Percentiles rank a stretch among this genome's conserved stretches.
Evolutionary conservation across 2,113 vertebrate genomes (phyloP).

Genomic region (Mirounga angustirostris): DNA sequence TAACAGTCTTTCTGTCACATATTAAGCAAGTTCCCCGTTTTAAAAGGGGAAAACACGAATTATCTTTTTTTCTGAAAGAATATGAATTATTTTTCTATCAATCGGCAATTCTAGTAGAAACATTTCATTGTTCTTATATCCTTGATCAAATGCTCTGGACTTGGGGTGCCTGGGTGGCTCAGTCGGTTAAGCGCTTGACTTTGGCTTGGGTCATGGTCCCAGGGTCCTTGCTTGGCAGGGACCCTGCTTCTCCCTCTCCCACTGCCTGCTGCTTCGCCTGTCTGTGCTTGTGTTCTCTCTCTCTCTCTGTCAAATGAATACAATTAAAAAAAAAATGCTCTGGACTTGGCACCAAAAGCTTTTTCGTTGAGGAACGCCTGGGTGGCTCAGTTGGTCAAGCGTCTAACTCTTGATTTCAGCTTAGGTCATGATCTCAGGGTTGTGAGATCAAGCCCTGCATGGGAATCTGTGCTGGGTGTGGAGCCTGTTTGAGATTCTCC

Average conservation of each 20-base stretch:
- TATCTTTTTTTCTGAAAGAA: not conserved
- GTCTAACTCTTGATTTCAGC: too few species aligned
- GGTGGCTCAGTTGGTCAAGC: not conserved
- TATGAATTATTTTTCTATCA: not conserved
- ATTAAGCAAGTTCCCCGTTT: not conserved
- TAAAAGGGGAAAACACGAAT: not conserved
- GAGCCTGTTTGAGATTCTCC: not conserved
- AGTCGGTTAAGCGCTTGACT: not conserved
- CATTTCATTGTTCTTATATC: not conserved
- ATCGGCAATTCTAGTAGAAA: not conserved
- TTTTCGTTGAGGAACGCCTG: not conserved
- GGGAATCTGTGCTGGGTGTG: not conserved
- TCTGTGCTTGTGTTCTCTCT: too few species aligned
- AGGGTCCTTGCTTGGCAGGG: too few species aligned
- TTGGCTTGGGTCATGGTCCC: too few species aligned
- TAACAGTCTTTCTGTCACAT: not conserved
- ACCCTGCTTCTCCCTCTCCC: too few species aligned
- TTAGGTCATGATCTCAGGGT: not conserved
- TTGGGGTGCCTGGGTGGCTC: not conserved
- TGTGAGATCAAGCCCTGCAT: not conserved
- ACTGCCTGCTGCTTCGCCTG: too few species aligned
- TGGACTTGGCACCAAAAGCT: too few species aligned
- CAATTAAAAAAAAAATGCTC: too few species aligned
- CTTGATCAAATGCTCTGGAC: not conserved
- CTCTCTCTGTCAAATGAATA: too few species aligned